Evolutionary conservation across 92 coral and sea anemone species (phyloP), one percentile per base, ranked within the genome.

Genomic region (Umimayanthus kanabou): DNA sequence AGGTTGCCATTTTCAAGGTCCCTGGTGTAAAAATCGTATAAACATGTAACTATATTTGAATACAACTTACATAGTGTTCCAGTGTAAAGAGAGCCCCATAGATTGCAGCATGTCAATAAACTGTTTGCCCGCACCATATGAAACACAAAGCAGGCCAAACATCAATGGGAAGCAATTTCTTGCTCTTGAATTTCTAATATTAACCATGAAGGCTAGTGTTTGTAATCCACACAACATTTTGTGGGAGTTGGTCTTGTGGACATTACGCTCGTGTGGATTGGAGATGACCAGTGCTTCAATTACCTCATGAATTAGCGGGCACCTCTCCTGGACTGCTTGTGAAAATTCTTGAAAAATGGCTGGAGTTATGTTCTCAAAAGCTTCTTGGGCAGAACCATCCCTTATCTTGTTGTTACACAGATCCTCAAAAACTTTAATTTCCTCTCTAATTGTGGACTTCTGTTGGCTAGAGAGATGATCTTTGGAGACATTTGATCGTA

Each of bases 31-130:
- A n/a, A n/a, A n/a, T n/a, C n/a, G n/a, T n/a, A n/a, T n/a, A n/a
- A n/a, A n/a, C n/a, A n/a, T n/a, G n/a, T n/a, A n/a, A n/a, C n/a
- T n/a, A n/a, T n/a, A n/a, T n/a, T 14, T 37, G 18, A 49, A 3
- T 61, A 5, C 42, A 74, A 89, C 92, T 92, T 61, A 90, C 95
- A 92, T 75, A 14, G 87, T 92, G 47, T 92, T 81, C 92, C 91
- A 92, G 64, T 81, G 87, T 45, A 90, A 47, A 39, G 89, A 87
- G 69, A 90, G 86, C 15, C 93, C 95, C 91, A 92, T 83, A 22
- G 91, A 87, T n/a, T n/a, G n/a, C n/a, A n/a, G n/a, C n/a, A n/a
- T n/a, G n/a, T n/a, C n/a, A n/a, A n/a, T n/a, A n/a, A n/a, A n/a
- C n/a, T n/a, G n/a, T n/a, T n/a, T n/a, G n/a, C n/a, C n/a, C n/a